Percentiles rank a stretch among this genome's conserved stretches.
Conservation (phyloP, 2,797 vertebrate genomes). For the Emydoidea blandingii region DNA sequence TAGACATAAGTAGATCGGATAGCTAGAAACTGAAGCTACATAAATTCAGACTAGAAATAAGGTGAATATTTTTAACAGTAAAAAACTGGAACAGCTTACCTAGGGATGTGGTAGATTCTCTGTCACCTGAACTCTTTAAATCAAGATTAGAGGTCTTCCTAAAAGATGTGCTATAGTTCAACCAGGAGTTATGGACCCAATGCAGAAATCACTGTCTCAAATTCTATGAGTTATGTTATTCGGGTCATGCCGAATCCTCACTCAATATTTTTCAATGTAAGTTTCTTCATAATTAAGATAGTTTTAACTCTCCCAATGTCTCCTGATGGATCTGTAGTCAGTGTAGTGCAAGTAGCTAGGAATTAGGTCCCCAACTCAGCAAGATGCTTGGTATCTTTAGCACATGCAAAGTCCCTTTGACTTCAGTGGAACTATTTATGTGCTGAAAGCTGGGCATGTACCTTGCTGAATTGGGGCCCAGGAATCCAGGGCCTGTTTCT, state of each 20-base stretch:
- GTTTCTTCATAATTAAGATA: neutral
- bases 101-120: neutral
- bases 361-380: neutral
- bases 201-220: neutral
- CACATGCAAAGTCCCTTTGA: neutral
- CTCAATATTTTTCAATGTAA: neutral
- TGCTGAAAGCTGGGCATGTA: neutral
- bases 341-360: neutral
- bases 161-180: slow-evolving; percentile 23
- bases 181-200: neutral
- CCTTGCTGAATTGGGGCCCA: neutral
- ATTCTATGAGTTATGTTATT: neutral
- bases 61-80: neutral
- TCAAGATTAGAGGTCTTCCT: neutral
- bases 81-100: neutral
- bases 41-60: neutral
- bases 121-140: neutral
- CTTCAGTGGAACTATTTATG: neutral
- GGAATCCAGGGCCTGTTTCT: neutral
- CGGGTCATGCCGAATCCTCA: neutral
- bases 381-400: neutral
- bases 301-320: neutral
- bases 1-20: neutral
- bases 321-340: neutral
- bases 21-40: slow-evolving; percentile 25